These are phyloP conservation scores for Erythrolamprus reginae DNA, from an alignment of 2,113 vertebrate species.

Conservation along the genomic window DNA sequence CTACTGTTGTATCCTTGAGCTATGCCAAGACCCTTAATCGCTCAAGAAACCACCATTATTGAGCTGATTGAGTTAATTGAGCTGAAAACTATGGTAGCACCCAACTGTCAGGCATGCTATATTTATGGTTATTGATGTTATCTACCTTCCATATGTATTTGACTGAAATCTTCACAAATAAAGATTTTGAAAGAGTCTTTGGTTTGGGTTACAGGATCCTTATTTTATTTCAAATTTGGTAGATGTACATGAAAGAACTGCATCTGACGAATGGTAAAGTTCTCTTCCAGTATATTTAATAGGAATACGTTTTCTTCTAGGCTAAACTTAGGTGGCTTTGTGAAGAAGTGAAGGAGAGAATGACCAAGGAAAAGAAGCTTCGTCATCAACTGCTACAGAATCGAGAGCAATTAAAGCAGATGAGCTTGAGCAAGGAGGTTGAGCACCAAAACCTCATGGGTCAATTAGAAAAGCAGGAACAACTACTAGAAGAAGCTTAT, in stretches of 20 bases:
- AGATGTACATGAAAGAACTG: background rate
- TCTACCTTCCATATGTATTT: background rate
- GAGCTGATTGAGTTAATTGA: background rate
- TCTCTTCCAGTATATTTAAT: background rate
- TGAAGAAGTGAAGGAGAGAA: slow-evolving; percentile 83
- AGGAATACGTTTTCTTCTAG: slow-evolving; percentile 44
- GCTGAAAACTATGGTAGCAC: background rate
- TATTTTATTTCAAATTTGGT: background rate
- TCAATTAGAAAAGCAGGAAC: slow-evolving; percentile 81
- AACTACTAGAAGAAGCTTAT: slow-evolving; percentile 76
- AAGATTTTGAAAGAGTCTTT: background rate
- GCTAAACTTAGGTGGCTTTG: slow-evolving; percentile 86
- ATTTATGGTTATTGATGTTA: background rate
- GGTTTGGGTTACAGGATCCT: background rate
- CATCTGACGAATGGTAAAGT: background rate
- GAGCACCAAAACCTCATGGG: slow-evolving; percentile 76
- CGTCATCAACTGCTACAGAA: slow-evolving; percentile 70
- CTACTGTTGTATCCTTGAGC: background rate
- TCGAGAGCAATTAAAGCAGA: slow-evolving; percentile 76
- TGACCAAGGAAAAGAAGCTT: slow-evolving; percentile 73
- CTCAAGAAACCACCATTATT: background rate
- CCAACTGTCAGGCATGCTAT: background rate
- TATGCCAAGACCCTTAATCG: background rate
- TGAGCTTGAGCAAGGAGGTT: slow-evolving; percentile 72
- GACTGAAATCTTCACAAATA: background rate